Conservation (phyloP, 2,113 vertebrate species). For the Argyrosomus japonicus region DNA sequence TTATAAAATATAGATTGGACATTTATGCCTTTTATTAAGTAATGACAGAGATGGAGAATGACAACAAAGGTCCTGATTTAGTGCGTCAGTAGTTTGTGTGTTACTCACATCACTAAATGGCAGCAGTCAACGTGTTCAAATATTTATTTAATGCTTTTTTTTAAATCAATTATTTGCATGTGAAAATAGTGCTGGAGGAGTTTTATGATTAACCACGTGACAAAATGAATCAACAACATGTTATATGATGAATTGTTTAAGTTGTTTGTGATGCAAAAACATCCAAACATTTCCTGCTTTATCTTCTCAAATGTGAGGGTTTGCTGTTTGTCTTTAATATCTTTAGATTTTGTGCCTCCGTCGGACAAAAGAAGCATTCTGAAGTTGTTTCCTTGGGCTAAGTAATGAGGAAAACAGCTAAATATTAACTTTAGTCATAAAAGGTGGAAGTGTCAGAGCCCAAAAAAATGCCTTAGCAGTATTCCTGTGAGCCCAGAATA, state of each 20-base stretch:
- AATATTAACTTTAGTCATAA: background rate
- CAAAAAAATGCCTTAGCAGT: background rate
- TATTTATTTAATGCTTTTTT: background rate
- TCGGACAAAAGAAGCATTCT: background rate
- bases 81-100: too few species aligned
- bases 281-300: too few species aligned
- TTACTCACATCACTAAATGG: too few species aligned
- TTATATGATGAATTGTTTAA: rapidly evolving
- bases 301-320: background rate
- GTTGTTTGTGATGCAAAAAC: background rate
- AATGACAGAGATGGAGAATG: too few species aligned
- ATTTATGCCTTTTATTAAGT: background rate
- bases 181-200: background rate
- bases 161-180: background rate
- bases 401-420: background rate
- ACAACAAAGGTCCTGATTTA: too few species aligned
- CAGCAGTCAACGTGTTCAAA: background rate
- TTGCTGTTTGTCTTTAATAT: background rate
- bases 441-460: background rate
- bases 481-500: conserved; percentile 31
- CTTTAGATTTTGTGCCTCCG: background rate
- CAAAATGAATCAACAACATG: background rate
- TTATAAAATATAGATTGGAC: background rate
- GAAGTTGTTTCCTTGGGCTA: background rate
- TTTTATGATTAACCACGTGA: background rate